Evolutionary conservation across 2,797 vertebrate genomes (phyloP).

Genomic region (Poecile montanus): DNA sequence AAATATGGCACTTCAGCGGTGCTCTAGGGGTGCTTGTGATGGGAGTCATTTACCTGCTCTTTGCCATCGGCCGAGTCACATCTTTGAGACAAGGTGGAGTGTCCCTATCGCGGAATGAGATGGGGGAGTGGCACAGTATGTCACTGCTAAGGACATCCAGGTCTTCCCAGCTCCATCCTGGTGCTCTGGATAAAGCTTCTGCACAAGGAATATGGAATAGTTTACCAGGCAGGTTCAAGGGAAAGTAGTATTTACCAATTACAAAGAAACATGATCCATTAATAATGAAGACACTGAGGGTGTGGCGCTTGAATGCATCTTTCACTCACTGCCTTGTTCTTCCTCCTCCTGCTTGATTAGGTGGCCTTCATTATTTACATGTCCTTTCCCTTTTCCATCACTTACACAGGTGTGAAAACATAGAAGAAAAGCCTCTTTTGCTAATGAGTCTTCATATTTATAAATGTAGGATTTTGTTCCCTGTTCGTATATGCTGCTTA

Average conservation of each 20-base stretch:
- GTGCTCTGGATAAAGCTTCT: neutral
- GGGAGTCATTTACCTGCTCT: neutral
- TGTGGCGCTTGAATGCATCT: neutral
- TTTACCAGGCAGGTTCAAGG: neutral
- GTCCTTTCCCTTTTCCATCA: neutral
- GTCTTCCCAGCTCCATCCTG: neutral
- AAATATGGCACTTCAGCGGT: fast-evolving
- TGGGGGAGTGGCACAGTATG: fast-evolving
- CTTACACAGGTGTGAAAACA: neutral
- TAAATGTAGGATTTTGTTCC: neutral
- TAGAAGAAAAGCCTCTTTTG: neutral
- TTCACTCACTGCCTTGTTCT: neutral
- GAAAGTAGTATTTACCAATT: constrained; percentile 4
- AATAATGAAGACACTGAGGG: neutral
- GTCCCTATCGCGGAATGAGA: fast-evolving
- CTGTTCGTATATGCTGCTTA: neutral
- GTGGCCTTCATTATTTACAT: neutral
- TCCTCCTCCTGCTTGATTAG: neutral
- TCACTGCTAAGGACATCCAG: neutral
- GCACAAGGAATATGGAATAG: neutral
- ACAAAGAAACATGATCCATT: neutral
- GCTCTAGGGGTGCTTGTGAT: neutral
- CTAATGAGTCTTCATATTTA: neutral
- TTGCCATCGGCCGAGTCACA: fast-evolving
- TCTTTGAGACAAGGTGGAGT: neutral